Conservation (phyloP, 53 echinoderm and acorn worm species). For the Echinarachnius parma region DNA sequence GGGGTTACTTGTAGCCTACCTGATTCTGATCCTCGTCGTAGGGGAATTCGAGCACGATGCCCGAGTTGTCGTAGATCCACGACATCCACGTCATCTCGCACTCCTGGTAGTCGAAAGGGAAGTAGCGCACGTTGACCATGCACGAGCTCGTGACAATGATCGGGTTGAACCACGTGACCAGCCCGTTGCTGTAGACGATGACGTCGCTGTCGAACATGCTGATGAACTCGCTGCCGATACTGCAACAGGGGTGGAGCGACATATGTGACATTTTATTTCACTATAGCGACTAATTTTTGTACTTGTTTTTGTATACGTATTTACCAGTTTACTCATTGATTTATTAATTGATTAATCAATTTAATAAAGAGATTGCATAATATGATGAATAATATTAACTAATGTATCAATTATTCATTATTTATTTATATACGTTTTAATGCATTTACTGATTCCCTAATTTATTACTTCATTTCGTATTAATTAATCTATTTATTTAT, state of each 20-base stretch:
- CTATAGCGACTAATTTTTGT: not conserved
- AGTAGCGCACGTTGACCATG: conserved; percentile 51
- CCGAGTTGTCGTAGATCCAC: conserved; percentile 21
- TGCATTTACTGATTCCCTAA: too few relatives aligned
- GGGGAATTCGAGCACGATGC: conserved; percentile 25
- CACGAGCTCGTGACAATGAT: conserved; percentile 55
- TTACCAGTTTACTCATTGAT: not conserved
- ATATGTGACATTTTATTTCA: not conserved
- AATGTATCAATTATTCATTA: too few relatives aligned
- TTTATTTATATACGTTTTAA: too few relatives aligned
- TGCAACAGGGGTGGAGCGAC: conserved; percentile 40
- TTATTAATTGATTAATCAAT: too few relatives aligned
- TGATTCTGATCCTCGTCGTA: conserved; percentile 58
- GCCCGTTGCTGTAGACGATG: conserved; percentile 39
- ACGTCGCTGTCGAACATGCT: conserved; percentile 31
- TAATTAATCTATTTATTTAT: too few relatives aligned
- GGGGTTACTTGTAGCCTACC: not conserved
- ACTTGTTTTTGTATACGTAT: not conserved
- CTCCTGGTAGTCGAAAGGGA: conserved; percentile 61
- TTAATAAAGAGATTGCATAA: too few relatives aligned
- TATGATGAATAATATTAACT: too few relatives aligned
- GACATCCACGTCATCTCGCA: conserved; percentile 59
- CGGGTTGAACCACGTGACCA: conserved; percentile 52
- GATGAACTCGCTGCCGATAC: conserved; percentile 55
- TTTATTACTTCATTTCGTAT: too few relatives aligned